Evolutionary conservation across 2,888 invertebrate genomes (phyloP), one percentile per base, ranked within the genome.

Genomic region (Ferrisia virgata): DNA sequence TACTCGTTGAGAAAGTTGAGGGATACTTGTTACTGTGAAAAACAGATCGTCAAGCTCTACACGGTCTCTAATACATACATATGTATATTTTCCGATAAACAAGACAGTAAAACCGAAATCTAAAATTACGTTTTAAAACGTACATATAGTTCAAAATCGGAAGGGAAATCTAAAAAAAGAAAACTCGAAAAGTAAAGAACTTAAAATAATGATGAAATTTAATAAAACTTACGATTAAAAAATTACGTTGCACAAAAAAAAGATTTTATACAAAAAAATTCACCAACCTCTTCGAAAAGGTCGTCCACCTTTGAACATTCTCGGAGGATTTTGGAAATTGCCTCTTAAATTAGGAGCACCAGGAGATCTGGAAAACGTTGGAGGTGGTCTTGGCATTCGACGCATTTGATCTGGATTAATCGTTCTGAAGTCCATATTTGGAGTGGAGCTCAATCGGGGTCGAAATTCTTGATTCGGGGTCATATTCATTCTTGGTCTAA

Each of bases 271-370:
- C 25, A 72, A 33, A 11, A 64, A 72, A 72, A 72, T 72, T 72
- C 72, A 72, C 72, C 72, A 72, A 72, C 72, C 72, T 72, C 72
- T 72, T 72, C 72, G 72, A 33, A 72, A 72, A 8, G 72, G 72
- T 72, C 72, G 31, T 72, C 72, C 72, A 33, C 53, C 33, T 39
- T 81, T 81, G 53, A 64, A 81, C 81, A 81, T 81, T 22, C 81
- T 31, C 6, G 82, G 82, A 15, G 82, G 43, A 72, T 82, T 82
- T 25, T 82, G 82, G 43, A 82, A 82, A 15, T 82, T 82, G 2
- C n/a, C 81, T n/a, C 33, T 2, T 4, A 72, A 18, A 33, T 72
- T 72, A 9, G 72, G 33, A 33, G 72, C 81, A 33, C 81, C 81
- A 1, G 81, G 81, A 22, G 58, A 31, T 13, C 81, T 53, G 13